Conservation (phyloP, 1,140 invertebrate genomes). For the Bombus soroeensis region DNA sequence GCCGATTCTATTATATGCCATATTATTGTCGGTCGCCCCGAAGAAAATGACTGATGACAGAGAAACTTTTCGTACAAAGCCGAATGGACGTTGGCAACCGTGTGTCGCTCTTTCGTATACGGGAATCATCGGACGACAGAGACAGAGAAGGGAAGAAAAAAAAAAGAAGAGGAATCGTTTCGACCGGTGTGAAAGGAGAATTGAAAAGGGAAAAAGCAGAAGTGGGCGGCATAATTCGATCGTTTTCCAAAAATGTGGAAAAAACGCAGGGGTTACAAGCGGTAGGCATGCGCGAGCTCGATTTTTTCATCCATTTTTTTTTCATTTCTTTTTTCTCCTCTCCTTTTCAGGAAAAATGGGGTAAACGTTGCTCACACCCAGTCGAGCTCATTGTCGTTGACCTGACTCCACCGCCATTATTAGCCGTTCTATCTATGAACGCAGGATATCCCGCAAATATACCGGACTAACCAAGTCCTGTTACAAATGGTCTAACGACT, state of each 20-base stretch:
- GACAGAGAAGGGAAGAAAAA: conserved; percentile 35
- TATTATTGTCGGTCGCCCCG: conserved; percentile 76
- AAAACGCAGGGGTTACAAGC: conserved; percentile 59
- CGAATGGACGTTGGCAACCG: conserved; percentile 70
- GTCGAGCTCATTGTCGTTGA: conserved; percentile 70
- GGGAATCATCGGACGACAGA: conserved; percentile 68
- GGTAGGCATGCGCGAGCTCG: conserved; percentile 34
- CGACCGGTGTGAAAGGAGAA: conserved; percentile 56
- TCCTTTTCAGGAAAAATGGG: conserved; percentile 67
- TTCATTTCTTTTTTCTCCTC: conserved; percentile 9
- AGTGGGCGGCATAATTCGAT: conserved; percentile 79
- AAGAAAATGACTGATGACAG: conserved; percentile 80
- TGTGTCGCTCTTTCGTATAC: conserved; percentile 69
- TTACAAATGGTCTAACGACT: conserved; percentile 42
- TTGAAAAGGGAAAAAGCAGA: conserved; percentile 46
- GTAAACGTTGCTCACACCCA: conserved; percentile 67
- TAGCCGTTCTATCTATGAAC: conserved; percentile 61
- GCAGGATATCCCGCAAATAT: conserved; percentile 56
- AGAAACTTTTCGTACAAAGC: conserved; percentile 72
- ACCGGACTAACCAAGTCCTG: conserved; percentile 40
- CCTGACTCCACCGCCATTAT: conserved; percentile 74
- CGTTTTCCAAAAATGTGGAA: conserved; percentile 75
- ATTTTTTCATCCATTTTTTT: conserved; percentile 49
- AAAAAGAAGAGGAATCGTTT: conserved; percentile 38
- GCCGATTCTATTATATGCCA: conserved; percentile 75